Evolutionary conservation across 2,888 invertebrate species (phyloP).

Genomic region (Cephus spinipes): DNA sequence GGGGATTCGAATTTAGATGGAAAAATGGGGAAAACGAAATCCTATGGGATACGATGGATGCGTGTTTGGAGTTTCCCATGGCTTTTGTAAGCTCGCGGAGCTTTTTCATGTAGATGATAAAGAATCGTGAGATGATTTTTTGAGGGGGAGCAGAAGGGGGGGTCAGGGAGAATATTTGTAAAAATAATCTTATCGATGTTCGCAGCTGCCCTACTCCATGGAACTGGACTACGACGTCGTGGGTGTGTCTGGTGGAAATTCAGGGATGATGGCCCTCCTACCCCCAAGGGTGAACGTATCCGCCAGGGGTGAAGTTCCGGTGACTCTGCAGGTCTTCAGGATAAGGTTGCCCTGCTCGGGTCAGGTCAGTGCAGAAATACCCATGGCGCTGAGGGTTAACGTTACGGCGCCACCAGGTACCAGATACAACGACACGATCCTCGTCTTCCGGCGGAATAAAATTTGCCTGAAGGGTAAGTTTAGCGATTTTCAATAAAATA

Average conservation of each 20-base stretch:
- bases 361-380: constrained; percentile 82
- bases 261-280: constrained; percentile 72
- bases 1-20: not conserved
- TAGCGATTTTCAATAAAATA: not conserved
- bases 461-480: constrained; percentile 83
- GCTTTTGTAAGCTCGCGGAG: not conserved
- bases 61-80: not conserved
- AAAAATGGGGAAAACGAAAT: not conserved
- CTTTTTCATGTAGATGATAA: not conserved
- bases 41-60: not conserved
- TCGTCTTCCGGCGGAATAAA: constrained; percentile 87
- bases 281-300: constrained; percentile 88
- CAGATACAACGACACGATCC: constrained; percentile 75
- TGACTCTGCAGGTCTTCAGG: constrained; percentile 79
- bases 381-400: constrained; percentile 84
- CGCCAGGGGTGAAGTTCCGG: constrained; percentile 82
- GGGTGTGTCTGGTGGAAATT: constrained; percentile 65
- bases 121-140: not conserved
- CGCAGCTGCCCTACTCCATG: constrained; percentile 82
- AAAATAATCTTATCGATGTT: constrained; percentile 33
- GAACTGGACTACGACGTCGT: constrained; percentile 82
- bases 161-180: not conserved
- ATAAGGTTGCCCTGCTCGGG: constrained; percentile 88
- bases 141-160: too few relatives aligned
- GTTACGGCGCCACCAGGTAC: constrained; percentile 80